A percentile compares a stretch with the other conserved stretches of the same genome.
Evolutionary conservation across 2,113 vertebrate genomes (phyloP).

Genomic region (Pseudorectes ferrugineus): DNA sequence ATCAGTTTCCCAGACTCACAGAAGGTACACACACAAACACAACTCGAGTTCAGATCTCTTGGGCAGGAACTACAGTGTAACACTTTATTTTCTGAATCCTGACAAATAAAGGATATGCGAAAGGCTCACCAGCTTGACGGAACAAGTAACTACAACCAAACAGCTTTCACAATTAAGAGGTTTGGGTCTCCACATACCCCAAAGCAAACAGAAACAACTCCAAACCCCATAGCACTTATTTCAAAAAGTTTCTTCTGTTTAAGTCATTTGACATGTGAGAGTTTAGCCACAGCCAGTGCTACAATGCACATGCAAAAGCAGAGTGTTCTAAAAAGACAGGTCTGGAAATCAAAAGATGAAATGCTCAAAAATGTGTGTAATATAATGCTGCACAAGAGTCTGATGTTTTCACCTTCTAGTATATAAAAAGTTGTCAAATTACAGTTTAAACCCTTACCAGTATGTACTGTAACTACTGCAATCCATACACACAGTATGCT

Average conservation of each 20-base stretch:
- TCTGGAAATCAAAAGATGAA: not conserved
- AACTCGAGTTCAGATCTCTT: not conserved
- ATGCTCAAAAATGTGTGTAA: not conserved
- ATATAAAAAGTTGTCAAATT: not conserved
- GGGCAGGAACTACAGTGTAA: not conserved
- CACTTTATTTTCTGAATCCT: not conserved
- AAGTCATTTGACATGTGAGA: not conserved
- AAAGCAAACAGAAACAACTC: not conserved
- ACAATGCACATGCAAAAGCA: not conserved
- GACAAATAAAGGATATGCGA: not conserved
- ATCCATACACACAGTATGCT: constrained; percentile 96
- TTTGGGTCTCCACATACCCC: not conserved
- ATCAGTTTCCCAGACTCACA: not conserved
- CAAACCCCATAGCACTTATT: not conserved
- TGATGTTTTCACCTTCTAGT: not conserved
- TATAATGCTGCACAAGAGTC: not conserved
- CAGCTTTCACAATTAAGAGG: not conserved
- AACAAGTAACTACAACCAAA: not conserved
- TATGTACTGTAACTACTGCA: constrained; percentile 96
- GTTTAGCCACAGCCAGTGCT: not conserved
- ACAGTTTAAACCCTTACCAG: constrained; percentile 79
- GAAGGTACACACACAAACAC: not conserved
- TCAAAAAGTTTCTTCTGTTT: not conserved
- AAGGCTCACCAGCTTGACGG: not conserved
- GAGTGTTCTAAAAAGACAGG: not conserved